Evolutionary conservation across 2,797 vertebrate genomes (phyloP), one percentile per base, ranked within the genome.

Genomic region (Takifugu ocellatus): DNA sequence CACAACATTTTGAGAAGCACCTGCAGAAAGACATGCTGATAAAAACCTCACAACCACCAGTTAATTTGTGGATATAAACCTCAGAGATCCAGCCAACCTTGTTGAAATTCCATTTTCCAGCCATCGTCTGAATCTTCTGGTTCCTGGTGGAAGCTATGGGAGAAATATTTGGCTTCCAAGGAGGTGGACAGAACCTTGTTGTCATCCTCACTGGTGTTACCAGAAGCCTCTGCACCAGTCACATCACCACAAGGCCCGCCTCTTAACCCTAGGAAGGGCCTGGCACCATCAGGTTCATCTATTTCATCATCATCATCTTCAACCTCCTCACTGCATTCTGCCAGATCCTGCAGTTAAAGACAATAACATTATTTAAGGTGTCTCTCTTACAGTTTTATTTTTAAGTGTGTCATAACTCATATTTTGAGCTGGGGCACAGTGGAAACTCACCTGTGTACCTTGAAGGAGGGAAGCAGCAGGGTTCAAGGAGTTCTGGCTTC

Each of bases 131-230:
- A 77, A 29, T 88, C 86, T 3, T 81, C 81, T 43, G 64, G 84
- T 47, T 87, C 87, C 63, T 79, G 81, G 16, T 77, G 70, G 72
- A 82, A 79, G 61, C 86, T 82, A 82, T 94, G 92, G 65, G 93
- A 93, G 66, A 93, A 89, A 63, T 94, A 93, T 54, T 87, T 80
- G 45, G 92, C 70, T 65, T 92, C 82, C 59, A 95, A 85, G 55
- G 91, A 88, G 60, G 80, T 56, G 47, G 79, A 81, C 2, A 74
- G 82, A 9, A 51, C 60, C 77, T 86, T 71, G 33, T 60, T 49
- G 36, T 73, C 70, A 21, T 88, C 69, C 12, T 67, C 82, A 42
- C 72, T 82, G 62, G 50, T 53, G 62, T 60, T 72, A 51, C 63
- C 53, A 25, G 72, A 68, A 12, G 66, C 63, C 33, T 79, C 75